Conservation (phyloP, 64 coral and sea anemone genomes). For the Montipora cactus region DNA sequence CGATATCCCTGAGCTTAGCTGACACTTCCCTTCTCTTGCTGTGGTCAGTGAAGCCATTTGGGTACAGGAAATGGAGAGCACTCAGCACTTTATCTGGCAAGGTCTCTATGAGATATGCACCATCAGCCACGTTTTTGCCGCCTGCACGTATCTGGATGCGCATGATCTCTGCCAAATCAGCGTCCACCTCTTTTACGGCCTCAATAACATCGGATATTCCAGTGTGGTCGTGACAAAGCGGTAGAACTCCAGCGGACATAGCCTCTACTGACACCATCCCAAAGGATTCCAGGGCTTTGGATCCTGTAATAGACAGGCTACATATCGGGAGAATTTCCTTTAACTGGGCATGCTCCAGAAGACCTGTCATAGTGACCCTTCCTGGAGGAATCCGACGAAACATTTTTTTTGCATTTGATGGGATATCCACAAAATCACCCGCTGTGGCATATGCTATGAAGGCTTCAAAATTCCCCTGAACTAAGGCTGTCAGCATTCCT, state of each 20-base stretch:
- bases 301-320: slow-evolving; percentile 71
- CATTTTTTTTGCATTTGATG: slow-evolving; percentile 58
- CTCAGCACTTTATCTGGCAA: slow-evolving; percentile 70
- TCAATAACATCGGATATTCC: slow-evolving; percentile 86
- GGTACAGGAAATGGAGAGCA: slow-evolving; percentile 77
- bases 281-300: slow-evolving; percentile 92
- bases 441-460: slow-evolving; percentile 88
- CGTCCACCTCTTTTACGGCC: slow-evolving; percentile 61
- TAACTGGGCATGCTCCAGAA: slow-evolving; percentile 85
- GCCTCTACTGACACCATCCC: slow-evolving; percentile 95
- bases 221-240: slow-evolving; percentile 83
- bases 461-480: slow-evolving; percentile 78
- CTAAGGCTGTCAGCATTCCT: slow-evolving; percentile 80
- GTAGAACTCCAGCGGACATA: slow-evolving; percentile 90
- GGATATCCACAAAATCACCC: slow-evolving; percentile 88
- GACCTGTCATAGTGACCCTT: slow-evolving; percentile 86
- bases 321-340: slow-evolving; percentile 88
- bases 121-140: slow-evolving; percentile 83
- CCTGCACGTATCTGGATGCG: slow-evolving; percentile 77
- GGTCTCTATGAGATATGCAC: slow-evolving; percentile 78
- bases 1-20: slow-evolving; percentile 69
- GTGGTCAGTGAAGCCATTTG: slow-evolving; percentile 72
- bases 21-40: slow-evolving; percentile 75
- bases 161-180: slow-evolving; percentile 86
- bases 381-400: slow-evolving; percentile 75